Conservation (phyloP, 2,888 invertebrate genomes). For the Andrena dorsata region DNA sequence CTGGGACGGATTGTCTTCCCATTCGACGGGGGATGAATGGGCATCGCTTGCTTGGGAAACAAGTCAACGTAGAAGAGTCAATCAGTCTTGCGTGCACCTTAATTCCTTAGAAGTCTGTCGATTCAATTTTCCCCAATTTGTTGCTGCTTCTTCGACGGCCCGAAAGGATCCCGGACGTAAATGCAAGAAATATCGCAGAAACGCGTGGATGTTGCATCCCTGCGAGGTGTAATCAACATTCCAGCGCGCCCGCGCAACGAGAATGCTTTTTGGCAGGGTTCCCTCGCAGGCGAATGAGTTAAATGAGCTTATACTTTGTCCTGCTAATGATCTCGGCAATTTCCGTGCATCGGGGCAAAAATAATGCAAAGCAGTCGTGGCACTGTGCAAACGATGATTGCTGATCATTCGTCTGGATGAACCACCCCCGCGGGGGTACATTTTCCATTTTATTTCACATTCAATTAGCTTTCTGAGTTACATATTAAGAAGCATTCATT, state of each 20-base stretch:
- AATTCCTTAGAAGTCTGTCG: too few species aligned
- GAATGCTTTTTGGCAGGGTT: constrained; percentile 54
- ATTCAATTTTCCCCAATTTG: too few species aligned
- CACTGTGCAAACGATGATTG: neutral
- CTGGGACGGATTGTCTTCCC: neutral
- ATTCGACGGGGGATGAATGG: neutral
- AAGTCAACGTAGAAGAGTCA: neutral
- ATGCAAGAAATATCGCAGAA: constrained; percentile 25
- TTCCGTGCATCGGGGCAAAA: neutral
- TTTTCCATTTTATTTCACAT: too few species aligned
- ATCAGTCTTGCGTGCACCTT: neutral
- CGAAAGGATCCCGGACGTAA: neutral
- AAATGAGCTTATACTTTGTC: constrained; percentile 48
- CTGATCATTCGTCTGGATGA: neutral
- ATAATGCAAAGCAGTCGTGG: neutral
- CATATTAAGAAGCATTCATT: too few species aligned
- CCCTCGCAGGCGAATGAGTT: constrained; percentile 43
- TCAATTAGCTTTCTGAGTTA: too few species aligned
- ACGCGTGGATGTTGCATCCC: constrained; percentile 21
- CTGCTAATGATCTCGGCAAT: constrained; percentile 42
- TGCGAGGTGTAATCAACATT: constrained; percentile 45
- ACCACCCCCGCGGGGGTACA: neutral
- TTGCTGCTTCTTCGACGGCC: neutral
- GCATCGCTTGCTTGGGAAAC: neutral
- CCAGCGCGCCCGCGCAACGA: constrained; percentile 14